Conservation (phyloP, 2,888 invertebrate species). For the Mesorhabditis belari region DNA sequence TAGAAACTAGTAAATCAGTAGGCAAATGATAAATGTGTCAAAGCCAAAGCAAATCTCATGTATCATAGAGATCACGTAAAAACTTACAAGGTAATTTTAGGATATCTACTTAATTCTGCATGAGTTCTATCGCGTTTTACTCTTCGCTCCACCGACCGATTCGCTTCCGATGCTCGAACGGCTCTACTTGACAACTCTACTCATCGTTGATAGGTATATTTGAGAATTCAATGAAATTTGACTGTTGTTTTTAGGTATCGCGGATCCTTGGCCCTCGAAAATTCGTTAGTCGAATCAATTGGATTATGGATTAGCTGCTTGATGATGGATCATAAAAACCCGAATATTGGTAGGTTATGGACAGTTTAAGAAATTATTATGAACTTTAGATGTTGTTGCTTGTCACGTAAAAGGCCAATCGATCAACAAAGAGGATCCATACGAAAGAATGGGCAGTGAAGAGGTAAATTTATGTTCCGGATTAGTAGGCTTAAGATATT, state of each 20-base stretch:
- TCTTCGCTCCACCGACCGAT: conserved; percentile 36
- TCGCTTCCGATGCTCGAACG: conserved; percentile 21
- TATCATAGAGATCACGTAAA: no score
- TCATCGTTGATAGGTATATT: conserved; percentile 3
- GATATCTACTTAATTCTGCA: conserved; percentile 35
- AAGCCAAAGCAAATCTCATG: no score
- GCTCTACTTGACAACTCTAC: conserved; percentile 14
- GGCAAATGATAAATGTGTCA: no score
- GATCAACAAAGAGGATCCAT: conserved; percentile 8
- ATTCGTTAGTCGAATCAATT: conserved; percentile 19
- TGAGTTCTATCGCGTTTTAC: conserved; percentile 38
- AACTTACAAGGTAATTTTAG: conserved; percentile 19
- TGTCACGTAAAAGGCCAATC: conserved; percentile 16
- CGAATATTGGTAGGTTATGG: conserved; percentile 31
- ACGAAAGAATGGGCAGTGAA: conserved; percentile 30
- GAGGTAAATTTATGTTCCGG: conserved; percentile 9
- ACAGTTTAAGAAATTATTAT: neutral
- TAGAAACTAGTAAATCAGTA: no score
- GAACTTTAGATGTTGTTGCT: conserved; percentile 15
- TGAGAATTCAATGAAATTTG: conserved; percentile 1
- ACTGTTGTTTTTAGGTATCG: conserved; percentile 6
- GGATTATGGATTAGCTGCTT: conserved; percentile 46
- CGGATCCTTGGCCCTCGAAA: conserved; percentile 8
- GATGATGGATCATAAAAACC: conserved; percentile 35
- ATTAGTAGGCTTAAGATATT: neutral